Evolutionary conservation across 2,797 vertebrate genomes (phyloP), one percentile per base, ranked within the genome.

Genomic region (Liasis olivaceus): DNA sequence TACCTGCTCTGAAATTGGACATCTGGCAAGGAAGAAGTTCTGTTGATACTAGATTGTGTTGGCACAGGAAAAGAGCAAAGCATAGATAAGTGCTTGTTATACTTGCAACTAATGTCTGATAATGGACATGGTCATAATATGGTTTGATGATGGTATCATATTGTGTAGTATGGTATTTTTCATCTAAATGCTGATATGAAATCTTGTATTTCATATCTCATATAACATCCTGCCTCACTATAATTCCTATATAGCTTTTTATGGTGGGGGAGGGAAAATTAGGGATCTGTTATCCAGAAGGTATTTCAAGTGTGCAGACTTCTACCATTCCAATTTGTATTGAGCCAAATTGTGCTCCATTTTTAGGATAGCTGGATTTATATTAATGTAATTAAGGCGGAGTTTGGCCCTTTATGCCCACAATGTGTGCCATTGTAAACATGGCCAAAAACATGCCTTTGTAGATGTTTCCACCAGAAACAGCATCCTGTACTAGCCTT

Each of bases 111-210:
- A 1, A 9, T 31, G 9, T 81, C n/a, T 28, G 58, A 62, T 81
- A 59, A 66, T 69, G 62, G 91, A 17, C 20, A 47, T 69, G 42
- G 12, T 51, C 69, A 17, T 58, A 26, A 81, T 93, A 90, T 92
- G 89, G 0, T 1, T 94, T 93, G 90, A 88, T 95, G 92, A 85
- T 72, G 77, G 91, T 93, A 87, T 69, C 64, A 85, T 54, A 3
- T 94, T 96, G 51, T 64, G 92, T 91, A 91, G 59, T 24, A 81
- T 59, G 31, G 7, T 31, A 58, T 93, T 72, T 95, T 93, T 93
- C 95, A 91, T 54, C 93, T 90, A 59, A 90, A 89, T 81, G 42
- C 42, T 1, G 9, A 47, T 47, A 90, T 77, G 47, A 0, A 51
- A 90, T 94, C 22, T 51, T 81, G 8, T 63, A 66, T 60, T 87